phyloP scores from a whole-genome alignment of 2,113 vertebrate genomes.

The Hippocampus comes region DNA sequence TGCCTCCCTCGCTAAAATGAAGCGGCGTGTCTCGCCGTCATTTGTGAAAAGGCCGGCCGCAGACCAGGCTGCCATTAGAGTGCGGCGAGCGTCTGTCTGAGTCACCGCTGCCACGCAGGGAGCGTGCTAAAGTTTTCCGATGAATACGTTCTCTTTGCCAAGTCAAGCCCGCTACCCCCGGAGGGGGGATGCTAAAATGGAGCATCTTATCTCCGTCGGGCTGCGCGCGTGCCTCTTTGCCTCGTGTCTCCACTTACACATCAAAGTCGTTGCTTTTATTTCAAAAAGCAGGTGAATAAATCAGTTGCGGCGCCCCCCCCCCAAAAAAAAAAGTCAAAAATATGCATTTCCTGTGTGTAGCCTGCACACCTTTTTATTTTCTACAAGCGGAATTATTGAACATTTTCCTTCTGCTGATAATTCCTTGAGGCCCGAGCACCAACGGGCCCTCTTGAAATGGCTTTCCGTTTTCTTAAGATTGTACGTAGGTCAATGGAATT shows the following conservation, averaged over 20 bases:
- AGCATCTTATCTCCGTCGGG: slow-evolving; percentile 50
- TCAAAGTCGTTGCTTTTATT: slow-evolving; percentile 59
- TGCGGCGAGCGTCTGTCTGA: background rate
- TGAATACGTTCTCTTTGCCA: slow-evolving; percentile 14
- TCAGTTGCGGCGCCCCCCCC: slow-evolving; percentile 24
- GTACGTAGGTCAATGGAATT: background rate
- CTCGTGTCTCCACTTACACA: slow-evolving; percentile 48
- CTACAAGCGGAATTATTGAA: background rate
- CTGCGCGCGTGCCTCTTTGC: slow-evolving; percentile 43
- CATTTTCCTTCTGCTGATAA: background rate
- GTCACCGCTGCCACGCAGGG: background rate
- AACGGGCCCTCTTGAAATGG: too few relatives aligned
- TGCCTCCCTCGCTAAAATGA: background rate
- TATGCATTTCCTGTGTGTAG: slow-evolving; percentile 19
- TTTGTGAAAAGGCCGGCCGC: background rate
- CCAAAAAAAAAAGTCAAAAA: slow-evolving; percentile 7
- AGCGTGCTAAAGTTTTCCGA: background rate
- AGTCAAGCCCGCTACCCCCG: background rate
- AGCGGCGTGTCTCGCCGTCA: background rate
- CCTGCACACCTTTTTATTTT: slow-evolving; percentile 14
- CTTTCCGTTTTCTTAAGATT: background rate
- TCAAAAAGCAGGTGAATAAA: slow-evolving; percentile 42
- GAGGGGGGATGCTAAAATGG: slow-evolving; percentile 2
- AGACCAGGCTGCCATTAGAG: background rate
- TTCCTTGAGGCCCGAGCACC: background rate